Conservation (phyloP, 2,113 vertebrate genomes). For the Garra rufa region DNA sequence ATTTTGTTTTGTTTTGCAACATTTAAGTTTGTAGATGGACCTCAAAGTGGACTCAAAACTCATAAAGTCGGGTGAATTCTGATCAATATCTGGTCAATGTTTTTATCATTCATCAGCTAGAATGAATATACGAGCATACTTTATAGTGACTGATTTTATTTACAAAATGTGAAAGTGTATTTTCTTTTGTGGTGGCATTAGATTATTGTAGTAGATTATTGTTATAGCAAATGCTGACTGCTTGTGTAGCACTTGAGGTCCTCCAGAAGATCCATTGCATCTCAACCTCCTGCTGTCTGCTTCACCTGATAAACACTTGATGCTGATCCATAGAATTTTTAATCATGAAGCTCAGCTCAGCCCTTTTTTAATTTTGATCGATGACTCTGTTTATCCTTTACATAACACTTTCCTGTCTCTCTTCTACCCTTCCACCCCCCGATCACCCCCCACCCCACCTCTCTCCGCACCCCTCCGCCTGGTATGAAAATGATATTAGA, state of each 20-base stretch:
- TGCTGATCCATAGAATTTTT: neutral
- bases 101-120: no score
- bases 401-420: slow-evolving; percentile 63
- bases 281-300: neutral
- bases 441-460: neutral
- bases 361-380: slow-evolving; percentile 78
- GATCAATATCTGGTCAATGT: no score
- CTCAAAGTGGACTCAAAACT: no score
- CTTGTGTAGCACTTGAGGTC: neutral
- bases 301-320: slow-evolving; percentile 36
- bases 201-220: neutral
- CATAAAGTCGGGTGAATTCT: no score
- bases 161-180: neutral
- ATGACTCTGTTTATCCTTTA: slow-evolving; percentile 77
- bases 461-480: slow-evolving; percentile 50
- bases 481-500: slow-evolving; percentile 81
- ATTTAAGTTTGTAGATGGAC: no score
- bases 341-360: slow-evolving; percentile 59
- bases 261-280: neutral
- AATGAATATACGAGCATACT: no score
- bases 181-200: neutral
- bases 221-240: neutral
- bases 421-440: slow-evolving; percentile 19
- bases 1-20: no score
- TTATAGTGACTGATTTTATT: neutral